Base-by-base conservation (phyloP, 2,888 invertebrate species). In the Mythimna ferrago region DNA sequence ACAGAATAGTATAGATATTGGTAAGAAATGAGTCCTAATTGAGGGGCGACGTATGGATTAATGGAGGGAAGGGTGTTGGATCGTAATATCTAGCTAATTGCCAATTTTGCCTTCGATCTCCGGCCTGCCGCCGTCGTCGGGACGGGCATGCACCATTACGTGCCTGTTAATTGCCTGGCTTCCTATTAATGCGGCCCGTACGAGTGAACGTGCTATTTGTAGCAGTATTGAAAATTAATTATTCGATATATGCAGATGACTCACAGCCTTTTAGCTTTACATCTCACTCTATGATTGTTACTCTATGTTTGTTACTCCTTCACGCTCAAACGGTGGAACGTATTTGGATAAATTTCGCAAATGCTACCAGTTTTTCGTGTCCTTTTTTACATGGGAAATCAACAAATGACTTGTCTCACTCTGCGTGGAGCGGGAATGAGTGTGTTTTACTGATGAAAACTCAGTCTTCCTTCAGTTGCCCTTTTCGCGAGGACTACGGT, bases 31-130 rank as follows among this genome's bases (percentile, higher is more conserved):
- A 78, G 76, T 66, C 76, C 75, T 87, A 86, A 88, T 86, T 86
- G 87, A 76, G 63, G 68, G 76, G 62, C 80, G 75, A 86, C 79
- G 74, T 78, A 78, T 81, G 81, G 68, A 85, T 88, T 88, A 90
- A 88, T 88, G 80, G 85, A 81, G 76, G 61, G 76, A 76, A 70
- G 73, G 83, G 84, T 82, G 87, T 83, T 72, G 78, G 78, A 65
- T 83, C 83, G 90, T 93, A 91, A 93, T 93, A 89, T 92, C 89
- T 89, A 85, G 86, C 91, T 94, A 94, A 95, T 95, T 93, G 95
- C 86, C 95, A 95, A 95, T 95, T 93, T 93, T 85, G 89, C 85
- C 83, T 93, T 94, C 93, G 92, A 95, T 95, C 93, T 95, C 95
- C 95, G 95, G 93, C 89, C 83, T 80, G 83, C 85, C 81, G 85